Conservation (phyloP, 2,113 vertebrate species). For the Ifrita kowaldi region DNA sequence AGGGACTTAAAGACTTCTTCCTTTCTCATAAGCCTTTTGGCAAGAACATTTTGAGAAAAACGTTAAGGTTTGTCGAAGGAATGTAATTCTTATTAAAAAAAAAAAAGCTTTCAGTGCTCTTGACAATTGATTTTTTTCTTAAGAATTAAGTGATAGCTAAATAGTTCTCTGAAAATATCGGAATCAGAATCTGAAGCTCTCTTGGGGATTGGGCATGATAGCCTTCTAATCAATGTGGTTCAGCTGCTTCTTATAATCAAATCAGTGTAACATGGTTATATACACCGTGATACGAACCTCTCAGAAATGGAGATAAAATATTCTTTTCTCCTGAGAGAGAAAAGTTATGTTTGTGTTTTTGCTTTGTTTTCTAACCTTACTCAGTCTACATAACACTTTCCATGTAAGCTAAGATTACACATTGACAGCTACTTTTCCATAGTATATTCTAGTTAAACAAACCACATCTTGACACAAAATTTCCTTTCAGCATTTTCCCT, state of each 20-base stretch:
- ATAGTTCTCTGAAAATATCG: not conserved
- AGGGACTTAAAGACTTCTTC: not conserved
- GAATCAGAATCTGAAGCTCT: not conserved
- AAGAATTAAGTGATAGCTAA: not conserved
- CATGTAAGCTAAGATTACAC: not conserved
- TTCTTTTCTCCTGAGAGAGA: not conserved
- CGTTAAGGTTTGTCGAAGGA: not conserved
- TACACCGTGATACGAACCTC: not conserved
- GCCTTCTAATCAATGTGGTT: not conserved
- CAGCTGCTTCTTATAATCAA: not conserved
- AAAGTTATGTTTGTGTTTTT: not conserved
- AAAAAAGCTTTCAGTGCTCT: not conserved
- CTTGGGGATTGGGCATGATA: not conserved
- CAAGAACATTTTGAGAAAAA: not conserved
- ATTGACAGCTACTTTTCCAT: not conserved
- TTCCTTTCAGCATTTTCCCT: not conserved
- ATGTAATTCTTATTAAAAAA: not conserved
- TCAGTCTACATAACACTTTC: not conserved
- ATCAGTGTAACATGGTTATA: not conserved
- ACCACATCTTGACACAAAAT: not conserved
- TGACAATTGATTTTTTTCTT: not conserved
- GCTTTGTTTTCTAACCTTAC: not conserved
- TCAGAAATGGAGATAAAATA: not conserved
- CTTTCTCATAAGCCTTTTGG: conserved; percentile 23
- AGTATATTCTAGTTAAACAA: not conserved